Base-by-base conservation (phyloP, 1,140 invertebrate genomes). In the Mycetomoellerius zeteki region DNA sequence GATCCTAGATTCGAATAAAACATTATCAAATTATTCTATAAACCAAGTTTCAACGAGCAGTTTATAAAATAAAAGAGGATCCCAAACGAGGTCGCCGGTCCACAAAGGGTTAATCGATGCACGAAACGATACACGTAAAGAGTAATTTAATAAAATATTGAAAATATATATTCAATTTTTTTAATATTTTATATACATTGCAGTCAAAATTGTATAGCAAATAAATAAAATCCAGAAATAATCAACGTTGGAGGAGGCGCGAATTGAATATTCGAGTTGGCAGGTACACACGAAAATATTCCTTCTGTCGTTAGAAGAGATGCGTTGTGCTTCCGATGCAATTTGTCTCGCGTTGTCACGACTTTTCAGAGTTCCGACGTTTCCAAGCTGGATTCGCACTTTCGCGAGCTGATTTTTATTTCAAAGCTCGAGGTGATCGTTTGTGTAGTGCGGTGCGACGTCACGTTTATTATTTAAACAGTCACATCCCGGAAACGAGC, bases 381-480 rank as follows among this genome's bases (percentile, higher is more conserved):
- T 47, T 21, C 21, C 37, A n/a, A 21, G 67, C 69, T 47, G 69
- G 80, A 84, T 73, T 73, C 54, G 58, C 76, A 64, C 73, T 75
- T 75, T 58, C 54, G 78, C 54, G 21, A 19, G 69, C 54, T 82
- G 80, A 84, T 84, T 84, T 84, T 75, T 84, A 84, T 84, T 84
- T 84, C 37, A 84, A 62, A 75, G 80, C 80, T 75, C 80, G 37
- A 84, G 69, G 54, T 75, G 69, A 84, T 84, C 80, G 80, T 71
- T 73, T 47, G 80, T 33, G 52, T 47, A 50, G 69, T 60, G 67
- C 69, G 80, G 69, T 60, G 56, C 54, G 37, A 84, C 69, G 69
- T 75, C 80, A 54, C 19, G 37, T 84, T 84, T 73, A 75, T 84
- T 84, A 84, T 84, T 84, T 84, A 84, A 84, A 73, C 69, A 62